These are phyloP conservation scores for Muscicapa adusta DNA, from an alignment of 2,113 vertebrate species.

Conservation along the genomic window DNA sequence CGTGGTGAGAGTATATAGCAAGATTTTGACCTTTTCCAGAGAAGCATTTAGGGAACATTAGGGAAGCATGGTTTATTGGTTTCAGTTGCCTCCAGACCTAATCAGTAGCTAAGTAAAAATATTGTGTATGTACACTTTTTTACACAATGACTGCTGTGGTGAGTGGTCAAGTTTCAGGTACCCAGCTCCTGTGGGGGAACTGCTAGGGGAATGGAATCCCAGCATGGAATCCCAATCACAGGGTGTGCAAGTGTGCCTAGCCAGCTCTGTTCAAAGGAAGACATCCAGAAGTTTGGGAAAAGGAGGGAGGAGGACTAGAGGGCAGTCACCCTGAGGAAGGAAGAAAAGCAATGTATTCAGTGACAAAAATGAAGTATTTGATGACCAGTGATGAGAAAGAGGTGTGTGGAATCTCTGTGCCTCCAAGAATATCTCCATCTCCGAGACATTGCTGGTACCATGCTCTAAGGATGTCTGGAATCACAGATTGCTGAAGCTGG, in stretches of 20 bases:
- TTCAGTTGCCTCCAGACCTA: not conserved
- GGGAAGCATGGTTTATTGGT: not conserved
- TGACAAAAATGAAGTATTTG: not conserved
- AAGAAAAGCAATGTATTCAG: not conserved
- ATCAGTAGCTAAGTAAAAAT: not conserved
- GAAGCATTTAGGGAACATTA: not conserved
- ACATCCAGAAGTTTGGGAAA: not conserved
- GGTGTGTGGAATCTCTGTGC: not conserved
- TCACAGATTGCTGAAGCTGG: not conserved
- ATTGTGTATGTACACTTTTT: not conserved
- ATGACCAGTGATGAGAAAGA: not conserved
- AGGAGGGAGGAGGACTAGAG: not conserved
- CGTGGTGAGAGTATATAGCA: not conserved
- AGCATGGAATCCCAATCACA: not conserved
- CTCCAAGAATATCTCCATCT: not conserved
- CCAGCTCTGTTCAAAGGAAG: not conserved
- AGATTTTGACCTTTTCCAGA: not conserved
- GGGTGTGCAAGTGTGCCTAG: no score
- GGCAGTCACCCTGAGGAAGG: not conserved
- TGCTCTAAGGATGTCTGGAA: not conserved
- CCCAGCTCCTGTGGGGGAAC: rapidly evolving
- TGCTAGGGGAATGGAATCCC: not conserved
- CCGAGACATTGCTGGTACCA: not conserved
- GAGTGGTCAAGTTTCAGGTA: not conserved
- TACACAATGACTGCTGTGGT: not conserved